Conservation (phyloP, 2,888 invertebrate species). For the Heliconius ethilla region DNA sequence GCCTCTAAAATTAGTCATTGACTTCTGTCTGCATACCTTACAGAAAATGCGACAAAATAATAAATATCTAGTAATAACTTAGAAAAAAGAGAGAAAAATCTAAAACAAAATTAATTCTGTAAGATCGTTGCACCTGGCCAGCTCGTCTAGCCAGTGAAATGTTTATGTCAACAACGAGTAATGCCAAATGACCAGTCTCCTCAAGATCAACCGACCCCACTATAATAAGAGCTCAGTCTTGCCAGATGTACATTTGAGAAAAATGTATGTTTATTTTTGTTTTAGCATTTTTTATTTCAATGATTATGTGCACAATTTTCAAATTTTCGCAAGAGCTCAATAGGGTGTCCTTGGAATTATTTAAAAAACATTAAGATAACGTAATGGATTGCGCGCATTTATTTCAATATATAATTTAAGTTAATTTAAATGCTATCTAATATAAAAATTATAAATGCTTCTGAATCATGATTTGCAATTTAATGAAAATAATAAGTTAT, state of each 20-base stretch:
- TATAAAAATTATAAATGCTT: neutral
- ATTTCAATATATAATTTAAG: neutral
- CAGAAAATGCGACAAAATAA: neutral
- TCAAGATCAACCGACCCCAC: conserved; percentile 26
- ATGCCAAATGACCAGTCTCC: conserved; percentile 48
- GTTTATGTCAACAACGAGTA: conserved; percentile 53
- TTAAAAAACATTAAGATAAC: neutral
- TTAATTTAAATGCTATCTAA: neutral
- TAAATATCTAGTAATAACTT: neutral
- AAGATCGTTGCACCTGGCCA: conserved; percentile 48
- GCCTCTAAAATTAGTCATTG: neutral
- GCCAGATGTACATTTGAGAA: neutral
- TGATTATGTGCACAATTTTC: neutral
- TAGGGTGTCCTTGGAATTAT: neutral
- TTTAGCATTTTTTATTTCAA: neutral
- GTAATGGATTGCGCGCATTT: neutral
- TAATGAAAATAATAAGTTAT: neutral
- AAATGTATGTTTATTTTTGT: neutral
- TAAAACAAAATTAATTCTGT: conserved; percentile 41
- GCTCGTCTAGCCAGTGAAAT: conserved; percentile 42
- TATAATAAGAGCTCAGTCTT: conserved; percentile 22
- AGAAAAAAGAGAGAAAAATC: neutral
- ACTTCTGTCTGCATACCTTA: neutral
- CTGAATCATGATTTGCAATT: neutral
- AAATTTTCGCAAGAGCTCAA: neutral